Base-by-base conservation (phyloP, 2,888 invertebrate species). In the Pheosia gnoma region DNA sequence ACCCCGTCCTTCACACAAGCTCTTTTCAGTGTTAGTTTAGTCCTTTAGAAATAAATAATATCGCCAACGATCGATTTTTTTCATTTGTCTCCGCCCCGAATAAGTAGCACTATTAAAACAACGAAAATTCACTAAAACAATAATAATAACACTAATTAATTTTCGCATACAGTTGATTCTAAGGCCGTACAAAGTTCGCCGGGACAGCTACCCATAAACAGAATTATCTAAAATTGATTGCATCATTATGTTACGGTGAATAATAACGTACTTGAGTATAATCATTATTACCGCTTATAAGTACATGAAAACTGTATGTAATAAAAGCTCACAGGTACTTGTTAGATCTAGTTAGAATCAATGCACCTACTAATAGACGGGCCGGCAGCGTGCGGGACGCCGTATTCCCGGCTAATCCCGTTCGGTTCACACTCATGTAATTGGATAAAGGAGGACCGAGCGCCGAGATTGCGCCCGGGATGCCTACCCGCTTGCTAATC, bases 361-460 rank as follows among this genome's bases (percentile, higher is more conserved):
- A 75, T 78, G 72, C 66, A 67, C 68, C 66, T 72, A 66, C 63
- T 73, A 69, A 61, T 68, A 75, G 77, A 74, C 73, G 67, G 72
- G 72, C 72, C 75, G 77, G 79, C 74, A 75, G 77, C 73, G 75
- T 75, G 67, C 77, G 77, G 77, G 77, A 69, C 72, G 78, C 72
- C 74, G 76, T 79, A 79, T 81, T 77, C 86, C 82, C 79, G 80
- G 81, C 79, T 89, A 89, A 90, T 88, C 87, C 87, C 83, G 84
- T 82, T 82, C 85, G 85, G 89, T 89, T 90, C 90, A 90, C 91
- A 89, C 90, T 89, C 86, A 71, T 84, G 86, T 92, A 91, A 91
- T 92, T 90, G 91, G 90, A 92, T 91, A 87, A 90, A 89, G 88
- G 87, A 86, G 85, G 85, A 82, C 82, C 80, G 82, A 77, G 80